Conservation (phyloP, 2,113 vertebrate species). For the Charina bottae region DNA sequence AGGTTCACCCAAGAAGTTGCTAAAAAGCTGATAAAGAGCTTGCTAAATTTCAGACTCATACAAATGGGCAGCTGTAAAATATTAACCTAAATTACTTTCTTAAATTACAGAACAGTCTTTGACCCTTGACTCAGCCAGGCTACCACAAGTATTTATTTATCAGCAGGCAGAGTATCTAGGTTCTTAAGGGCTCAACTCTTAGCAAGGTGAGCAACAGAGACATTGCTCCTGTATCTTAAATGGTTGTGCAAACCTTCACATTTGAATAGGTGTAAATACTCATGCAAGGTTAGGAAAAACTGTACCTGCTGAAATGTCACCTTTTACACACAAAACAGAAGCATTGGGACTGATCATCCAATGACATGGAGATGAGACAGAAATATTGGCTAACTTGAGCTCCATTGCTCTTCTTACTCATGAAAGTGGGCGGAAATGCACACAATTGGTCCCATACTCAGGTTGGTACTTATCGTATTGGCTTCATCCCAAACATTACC, state of each 20-base stretch:
- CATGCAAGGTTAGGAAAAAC: neutral
- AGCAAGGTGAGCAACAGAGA: neutral
- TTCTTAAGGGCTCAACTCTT: neutral
- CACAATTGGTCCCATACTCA: neutral
- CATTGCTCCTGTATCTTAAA: neutral
- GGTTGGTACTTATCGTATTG: neutral
- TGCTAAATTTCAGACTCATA: neutral
- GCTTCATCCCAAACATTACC: too few species aligned
- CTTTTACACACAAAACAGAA: neutral
- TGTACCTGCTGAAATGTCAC: neutral
- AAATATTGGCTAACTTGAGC: neutral
- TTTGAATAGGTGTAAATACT: neutral
- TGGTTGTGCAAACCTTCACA: neutral
- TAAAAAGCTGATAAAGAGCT: conserved; percentile 21
- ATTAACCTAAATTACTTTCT: conserved; percentile 27
- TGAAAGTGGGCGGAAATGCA: neutral
- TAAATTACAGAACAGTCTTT: neutral
- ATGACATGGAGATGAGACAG: neutral
- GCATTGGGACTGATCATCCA: neutral
- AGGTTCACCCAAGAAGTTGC: neutral
- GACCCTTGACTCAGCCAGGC: neutral
- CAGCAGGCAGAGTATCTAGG: neutral
- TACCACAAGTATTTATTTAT: neutral
- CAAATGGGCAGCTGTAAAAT: conserved; percentile 20
- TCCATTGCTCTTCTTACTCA: neutral